These are phyloP conservation scores for Drosophila nigricruria DNA, from an alignment of 2,888 invertebrate genomes.

Conservation along the genomic window DNA sequence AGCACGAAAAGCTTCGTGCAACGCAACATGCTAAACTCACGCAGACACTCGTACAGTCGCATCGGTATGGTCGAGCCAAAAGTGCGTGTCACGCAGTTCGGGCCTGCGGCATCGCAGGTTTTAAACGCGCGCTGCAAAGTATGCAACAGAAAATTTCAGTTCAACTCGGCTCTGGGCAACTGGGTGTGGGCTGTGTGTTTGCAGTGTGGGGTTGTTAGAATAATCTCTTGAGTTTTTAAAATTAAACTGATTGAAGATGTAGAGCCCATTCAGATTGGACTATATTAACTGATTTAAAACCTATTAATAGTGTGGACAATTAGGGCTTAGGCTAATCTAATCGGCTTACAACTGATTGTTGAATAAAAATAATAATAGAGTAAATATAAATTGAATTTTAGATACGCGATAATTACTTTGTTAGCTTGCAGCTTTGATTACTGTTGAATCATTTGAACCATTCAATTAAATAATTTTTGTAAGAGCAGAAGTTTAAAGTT, in stretches of 20 bases:
- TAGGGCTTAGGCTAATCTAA: too few species aligned
- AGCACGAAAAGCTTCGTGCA: slow-evolving; percentile 87
- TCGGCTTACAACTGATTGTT: too few species aligned
- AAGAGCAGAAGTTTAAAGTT: too few species aligned
- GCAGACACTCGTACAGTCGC: slow-evolving; percentile 84
- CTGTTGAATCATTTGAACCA: too few species aligned
- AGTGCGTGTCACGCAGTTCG: slow-evolving; percentile 78
- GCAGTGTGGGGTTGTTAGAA: neutral
- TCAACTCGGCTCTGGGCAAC: neutral
- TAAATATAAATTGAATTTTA: too few species aligned
- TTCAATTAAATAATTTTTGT: too few species aligned
- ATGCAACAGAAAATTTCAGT: slow-evolving; percentile 36
- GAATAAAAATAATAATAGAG: too few species aligned
- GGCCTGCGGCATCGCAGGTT: slow-evolving; percentile 43
- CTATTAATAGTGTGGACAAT: too few species aligned
- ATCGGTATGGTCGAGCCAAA: slow-evolving; percentile 83
- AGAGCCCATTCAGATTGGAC: too few species aligned
- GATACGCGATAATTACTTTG: too few species aligned
- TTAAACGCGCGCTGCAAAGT: slow-evolving; percentile 55
- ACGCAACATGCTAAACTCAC: slow-evolving; percentile 85
- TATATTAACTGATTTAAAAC: too few species aligned
- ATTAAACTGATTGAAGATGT: neutral
- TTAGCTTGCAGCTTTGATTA: too few species aligned
- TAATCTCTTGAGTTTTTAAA: neutral
- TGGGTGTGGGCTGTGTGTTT: neutral